These are phyloP conservation scores for Nipponacmea schrenckii DNA, from an alignment of 2,888 invertebrate genomes.

Conservation along the genomic window DNA sequence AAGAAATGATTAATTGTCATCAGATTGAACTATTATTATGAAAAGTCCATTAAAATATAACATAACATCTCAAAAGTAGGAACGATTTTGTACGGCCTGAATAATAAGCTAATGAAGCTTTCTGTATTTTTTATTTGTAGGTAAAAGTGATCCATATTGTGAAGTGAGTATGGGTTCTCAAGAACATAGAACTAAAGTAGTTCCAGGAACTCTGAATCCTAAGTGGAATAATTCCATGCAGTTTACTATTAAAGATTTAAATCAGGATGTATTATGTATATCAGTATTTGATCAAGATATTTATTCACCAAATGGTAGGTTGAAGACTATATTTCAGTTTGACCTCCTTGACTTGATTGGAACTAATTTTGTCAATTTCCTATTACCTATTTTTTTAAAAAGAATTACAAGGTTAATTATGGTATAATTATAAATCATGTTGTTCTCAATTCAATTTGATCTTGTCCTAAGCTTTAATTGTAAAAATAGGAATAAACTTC, in stretches of 20 bases:
- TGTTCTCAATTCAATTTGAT: too few species aligned
- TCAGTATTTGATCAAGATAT: slow-evolving; percentile 79
- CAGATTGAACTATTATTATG: too few species aligned
- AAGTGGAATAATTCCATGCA: slow-evolving; percentile 83
- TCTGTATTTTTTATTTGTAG: slow-evolving; percentile 36
- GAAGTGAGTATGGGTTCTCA: slow-evolving; percentile 80
- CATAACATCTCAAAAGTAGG: too few species aligned
- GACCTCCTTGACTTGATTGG: neutral
- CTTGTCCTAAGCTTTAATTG: too few species aligned
- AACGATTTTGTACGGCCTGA: too few species aligned
- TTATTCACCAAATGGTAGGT: slow-evolving; percentile 78
- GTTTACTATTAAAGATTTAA: slow-evolving; percentile 77
- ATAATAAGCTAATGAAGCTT: too few species aligned
- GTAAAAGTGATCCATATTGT: slow-evolving; percentile 78
- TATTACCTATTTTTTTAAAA: neutral
- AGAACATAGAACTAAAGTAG: slow-evolving; percentile 76
- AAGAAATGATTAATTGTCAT: too few species aligned
- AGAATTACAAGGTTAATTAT: too few species aligned
- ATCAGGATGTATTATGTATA: slow-evolving; percentile 77
- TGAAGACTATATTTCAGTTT: too few species aligned
- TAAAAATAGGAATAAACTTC: too few species aligned
- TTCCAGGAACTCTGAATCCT: slow-evolving; percentile 74
- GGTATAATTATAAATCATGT: too few species aligned
- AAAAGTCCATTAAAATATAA: too few species aligned
- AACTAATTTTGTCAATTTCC: slow-evolving; percentile 1